Evolutionary conservation across 2,113 vertebrate species (phyloP), one percentile per base, ranked within the genome.

Genomic region (Pelodiscus sinensis): DNA sequence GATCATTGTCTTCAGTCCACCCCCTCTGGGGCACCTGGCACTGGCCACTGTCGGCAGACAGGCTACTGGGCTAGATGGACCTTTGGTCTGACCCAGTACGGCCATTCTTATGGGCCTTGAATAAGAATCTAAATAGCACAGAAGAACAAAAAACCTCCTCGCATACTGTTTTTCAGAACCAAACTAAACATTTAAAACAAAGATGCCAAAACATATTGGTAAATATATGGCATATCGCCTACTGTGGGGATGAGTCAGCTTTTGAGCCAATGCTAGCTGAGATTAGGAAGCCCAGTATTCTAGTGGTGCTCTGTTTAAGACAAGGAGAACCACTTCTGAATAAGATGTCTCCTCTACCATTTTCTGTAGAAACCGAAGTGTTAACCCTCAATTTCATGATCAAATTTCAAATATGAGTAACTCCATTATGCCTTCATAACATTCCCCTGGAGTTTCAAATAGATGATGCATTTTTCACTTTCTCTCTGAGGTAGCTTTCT

Each of bases 221-320:
- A 50, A 21, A 77, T 22, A 24, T 24, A 77, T 11, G 38, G 12
- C 38, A 50, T 71, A 16, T 68, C 50, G 22, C 38, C 4, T 75
- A 44, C 9, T 7, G 24, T 77, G 73, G 13, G 22, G 73, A 16
- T 71, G 65, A 77, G 44, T 50, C 38, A 77, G 24, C 44, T 50
- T 77, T 77, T 77, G 73, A 77, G 38, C 21, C 22, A 71, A 25
- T 77, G 11, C 22, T 8, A 50, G 11, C 25, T 77, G 44, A 50
- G 38, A 77, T 50, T 77, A 44, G 24, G 73, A 77, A 44, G 73
- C 38, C 13, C 38, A 50, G 19, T 24, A 75, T 50, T 38, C 13
- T 25, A 12, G 38, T 75, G 73, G 50, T 75, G 22, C 55, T 2
- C 29, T 75, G 0, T 0, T 4, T 35, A 16, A 15, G 2, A 14